Evolutionary conservation across 2,888 invertebrate genomes (phyloP).

Genomic region (Dicyrtomina minuta): DNA sequence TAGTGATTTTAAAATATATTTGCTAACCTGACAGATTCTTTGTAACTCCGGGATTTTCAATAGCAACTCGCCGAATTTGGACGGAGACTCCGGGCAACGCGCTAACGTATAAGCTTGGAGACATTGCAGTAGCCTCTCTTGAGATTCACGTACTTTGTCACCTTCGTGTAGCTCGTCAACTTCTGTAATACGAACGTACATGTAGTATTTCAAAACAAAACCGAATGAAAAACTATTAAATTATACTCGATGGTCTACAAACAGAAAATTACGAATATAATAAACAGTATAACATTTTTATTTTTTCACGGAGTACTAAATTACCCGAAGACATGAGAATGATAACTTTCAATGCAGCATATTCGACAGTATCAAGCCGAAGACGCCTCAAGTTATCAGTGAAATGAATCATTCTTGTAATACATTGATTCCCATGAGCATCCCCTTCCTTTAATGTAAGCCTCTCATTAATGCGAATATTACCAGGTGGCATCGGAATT

Average conservation of each 20-base stretch:
- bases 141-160: conserved; percentile 90
- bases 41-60: conserved; percentile 92
- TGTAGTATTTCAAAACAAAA: too few relatives aligned
- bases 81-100: conserved; percentile 88
- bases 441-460: conserved; percentile 54
- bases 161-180: conserved; percentile 89
- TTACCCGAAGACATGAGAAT: conserved; percentile 85
- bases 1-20: not conserved
- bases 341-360: conserved; percentile 93
- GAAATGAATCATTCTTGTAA: conserved; percentile 91
- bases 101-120: conserved; percentile 86
- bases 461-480: conserved; percentile 53
- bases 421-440: conserved; percentile 63
- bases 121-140: conserved; percentile 90
- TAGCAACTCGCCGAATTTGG: conserved; percentile 91
- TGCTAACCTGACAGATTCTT: conserved; percentile 84
- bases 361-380: conserved; percentile 91
- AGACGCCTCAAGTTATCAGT: conserved; percentile 87
- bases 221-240: too few relatives aligned
- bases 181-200: conserved; percentile 63
- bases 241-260: too few relatives aligned
- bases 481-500: conserved; percentile 53
- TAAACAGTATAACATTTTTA: conserved; percentile 6
- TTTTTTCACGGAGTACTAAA: conserved; percentile 14
- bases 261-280: too few relatives aligned